phyloP scores from a whole-genome alignment of 1,140 invertebrate species.

The Phenacoccus solenopsis region DNA sequence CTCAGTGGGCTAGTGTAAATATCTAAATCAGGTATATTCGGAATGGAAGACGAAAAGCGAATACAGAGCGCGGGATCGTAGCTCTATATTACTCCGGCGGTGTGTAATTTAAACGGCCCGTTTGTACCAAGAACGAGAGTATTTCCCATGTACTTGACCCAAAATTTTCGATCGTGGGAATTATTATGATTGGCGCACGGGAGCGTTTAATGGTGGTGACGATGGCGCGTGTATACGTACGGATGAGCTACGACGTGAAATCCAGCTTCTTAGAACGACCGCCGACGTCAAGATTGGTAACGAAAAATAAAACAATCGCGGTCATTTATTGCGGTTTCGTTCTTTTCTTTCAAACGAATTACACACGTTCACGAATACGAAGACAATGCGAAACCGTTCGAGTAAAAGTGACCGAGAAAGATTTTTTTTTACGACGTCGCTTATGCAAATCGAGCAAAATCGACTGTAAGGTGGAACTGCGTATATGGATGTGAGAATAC shows the following conservation, averaged over 20 bases:
- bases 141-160: conserved; percentile 11
- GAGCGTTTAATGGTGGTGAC: conserved; percentile 4
- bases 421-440: neutral
- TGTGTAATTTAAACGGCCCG: neutral
- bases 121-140: neutral
- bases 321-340: neutral
- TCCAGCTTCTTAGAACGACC: neutral
- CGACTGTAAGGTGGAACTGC: neutral
- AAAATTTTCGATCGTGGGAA: conserved; percentile 14
- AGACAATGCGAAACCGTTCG: neutral
- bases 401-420: conserved; percentile 14
- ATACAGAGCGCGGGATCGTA: no score
- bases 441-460: conserved; percentile 10
- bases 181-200: neutral
- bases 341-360: neutral
- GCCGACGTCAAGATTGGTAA: neutral
- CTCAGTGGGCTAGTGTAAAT: no score
- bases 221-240: neutral
- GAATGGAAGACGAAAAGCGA: no score
- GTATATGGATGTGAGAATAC: neutral
- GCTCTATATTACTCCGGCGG: no score
- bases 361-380: neutral
- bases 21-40: no score
- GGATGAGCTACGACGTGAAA: no score
- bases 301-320: conserved; percentile 6